phyloP scores from a whole-genome alignment of 2,797 vertebrate species.

The Protosalanx chinensis region DNA sequence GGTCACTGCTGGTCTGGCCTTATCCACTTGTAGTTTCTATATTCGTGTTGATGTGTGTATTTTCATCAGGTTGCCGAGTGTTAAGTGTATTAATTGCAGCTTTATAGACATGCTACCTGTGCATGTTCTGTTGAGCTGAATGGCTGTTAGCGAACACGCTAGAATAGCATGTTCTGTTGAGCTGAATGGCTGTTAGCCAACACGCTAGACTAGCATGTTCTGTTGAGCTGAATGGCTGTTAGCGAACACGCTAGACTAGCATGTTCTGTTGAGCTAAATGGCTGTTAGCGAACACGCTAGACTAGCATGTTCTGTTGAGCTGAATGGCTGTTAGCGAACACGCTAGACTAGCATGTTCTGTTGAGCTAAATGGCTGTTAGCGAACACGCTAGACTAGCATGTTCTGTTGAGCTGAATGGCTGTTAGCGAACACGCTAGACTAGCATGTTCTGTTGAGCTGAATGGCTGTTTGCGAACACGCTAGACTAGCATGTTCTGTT shows the following conservation, averaged over 20 bases:
- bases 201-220: no score
- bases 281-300: neutral
- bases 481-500: constrained; percentile 7
- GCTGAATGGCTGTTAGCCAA: neutral
- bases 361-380: constrained; percentile 1
- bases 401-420: constrained; percentile 3
- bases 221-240: constrained; percentile 3
- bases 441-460: constrained; percentile 10
- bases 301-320: constrained; percentile 4
- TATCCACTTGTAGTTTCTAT: neutral
- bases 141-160: neutral
- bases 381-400: neutral
- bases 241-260: neutral
- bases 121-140: constrained; percentile 8
- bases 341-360: no score
- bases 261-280: constrained; percentile 4
- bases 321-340: neutral
- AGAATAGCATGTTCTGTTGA: no score
- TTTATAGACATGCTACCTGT: constrained; percentile 36
- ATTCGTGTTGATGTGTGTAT: constrained; percentile 5
- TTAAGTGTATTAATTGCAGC: neutral
- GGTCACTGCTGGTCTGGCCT: no score
- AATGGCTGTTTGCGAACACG: neutral
- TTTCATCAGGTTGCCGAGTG: constrained; percentile 34
- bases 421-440: neutral